Evolutionary conservation across 2,113 vertebrate species (phyloP), one percentile per base, ranked within the genome.

Genomic region (Poeciliopsis prolifica): DNA sequence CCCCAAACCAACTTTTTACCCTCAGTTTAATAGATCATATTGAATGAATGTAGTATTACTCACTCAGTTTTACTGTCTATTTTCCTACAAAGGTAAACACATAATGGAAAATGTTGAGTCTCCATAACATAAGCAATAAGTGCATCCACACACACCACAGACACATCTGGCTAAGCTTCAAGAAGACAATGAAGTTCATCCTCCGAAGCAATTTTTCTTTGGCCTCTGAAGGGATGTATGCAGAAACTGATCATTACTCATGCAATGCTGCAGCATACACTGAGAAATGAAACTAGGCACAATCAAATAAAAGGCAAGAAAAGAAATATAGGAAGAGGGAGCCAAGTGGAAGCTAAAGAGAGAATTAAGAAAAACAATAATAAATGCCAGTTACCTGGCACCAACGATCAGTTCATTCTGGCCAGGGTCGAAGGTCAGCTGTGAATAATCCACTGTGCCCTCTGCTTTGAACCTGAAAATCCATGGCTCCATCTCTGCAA

Each of bases 351-450:
- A 75, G 12, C 29, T 35, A 72, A 35, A 35, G 60, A 58, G 29
- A 62, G 6, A 33, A 62, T 30, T 24, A 37, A 63, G 51, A 44
- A 35, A 70, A 77, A 66, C 3, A 78, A 60, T 66, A 29, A 26
- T 40, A 10, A 28, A 67, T 44, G 10, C 31, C 14, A 42, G 31
- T 97, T 95, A 99, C 98, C 97, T 99, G 90, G 98, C 97, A 89
- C 98, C 98, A 75, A 98, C 96, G 87, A 99, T 95, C 87, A 99
- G 95, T 85, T 99, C 97, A 71, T 97, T 97, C 92, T 98, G 97
- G 89, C 96, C 94, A 5, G 97, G 96, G 88, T 99, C 98, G 92
- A 99, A 98, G 13, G 96, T 97, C 93, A 99, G 92, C 94, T 97
- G 96, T 42, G 98, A 98, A 89, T 98, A 99, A 94, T 99, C 97